Evolutionary conservation across 2,888 invertebrate genomes (phyloP).

Genomic region (Epicampocera succincta): DNA sequence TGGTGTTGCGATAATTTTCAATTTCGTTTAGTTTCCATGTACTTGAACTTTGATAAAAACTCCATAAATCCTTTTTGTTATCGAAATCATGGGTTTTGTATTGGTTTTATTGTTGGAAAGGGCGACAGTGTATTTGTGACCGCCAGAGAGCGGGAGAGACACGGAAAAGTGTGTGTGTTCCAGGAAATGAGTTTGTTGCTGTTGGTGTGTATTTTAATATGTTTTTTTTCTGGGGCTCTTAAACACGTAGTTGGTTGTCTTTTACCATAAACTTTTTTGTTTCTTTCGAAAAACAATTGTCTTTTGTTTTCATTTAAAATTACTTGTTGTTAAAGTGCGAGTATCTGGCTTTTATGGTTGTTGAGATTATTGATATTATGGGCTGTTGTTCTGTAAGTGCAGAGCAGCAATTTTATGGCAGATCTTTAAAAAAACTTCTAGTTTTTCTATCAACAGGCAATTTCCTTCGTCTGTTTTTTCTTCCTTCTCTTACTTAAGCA

Average conservation of each 20-base stretch:
- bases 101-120: background rate
- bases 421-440: background rate
- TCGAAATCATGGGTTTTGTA: constrained; percentile 39
- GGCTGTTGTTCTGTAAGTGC: background rate
- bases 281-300: constrained; percentile 16
- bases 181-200: constrained; percentile 2
- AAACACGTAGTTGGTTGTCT: constrained; percentile 42
- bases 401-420: constrained; percentile 10
- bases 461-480: constrained; percentile 40
- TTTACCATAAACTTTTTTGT: constrained; percentile 11
- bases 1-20: constrained; percentile 60
- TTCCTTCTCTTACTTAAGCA: constrained; percentile 17
- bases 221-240: background rate
- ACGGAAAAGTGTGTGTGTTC: background rate
- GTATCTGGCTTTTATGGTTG: constrained; percentile 29
- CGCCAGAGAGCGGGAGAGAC: no score
- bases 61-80: constrained; percentile 59
- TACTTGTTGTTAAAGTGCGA: no score
- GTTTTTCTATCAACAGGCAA: constrained; percentile 5
- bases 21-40: constrained; percentile 60
- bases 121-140: background rate
- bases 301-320: constrained; percentile 32
- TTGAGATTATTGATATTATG: constrained; percentile 24
- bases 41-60: constrained; percentile 63
- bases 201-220: constrained; percentile 14